These are phyloP conservation scores for Oreochromis grahami DNA, from an alignment of 2,797 vertebrate genomes.

Conservation along the genomic window DNA sequence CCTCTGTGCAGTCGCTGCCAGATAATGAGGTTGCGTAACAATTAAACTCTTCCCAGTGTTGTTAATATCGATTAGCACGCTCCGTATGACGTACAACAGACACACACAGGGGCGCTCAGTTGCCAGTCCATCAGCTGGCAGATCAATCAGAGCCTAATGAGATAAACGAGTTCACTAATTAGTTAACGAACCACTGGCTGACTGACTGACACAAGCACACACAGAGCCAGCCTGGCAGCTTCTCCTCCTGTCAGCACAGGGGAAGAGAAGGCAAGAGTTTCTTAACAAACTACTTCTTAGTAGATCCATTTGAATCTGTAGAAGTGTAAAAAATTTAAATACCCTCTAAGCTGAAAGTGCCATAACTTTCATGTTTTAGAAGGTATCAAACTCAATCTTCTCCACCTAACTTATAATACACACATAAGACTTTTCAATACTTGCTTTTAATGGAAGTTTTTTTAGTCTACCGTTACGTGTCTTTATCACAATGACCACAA, in stretches of 20 bases:
- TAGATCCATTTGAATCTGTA: not conserved
- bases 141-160: slow-evolving; percentile 66
- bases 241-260: not conserved
- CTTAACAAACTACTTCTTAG: not conserved
- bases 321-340: not conserved
- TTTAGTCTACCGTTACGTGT: not conserved
- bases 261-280: not conserved
- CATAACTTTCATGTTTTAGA: not conserved
- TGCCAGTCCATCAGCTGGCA: slow-evolving; percentile 54
- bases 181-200: slow-evolving; percentile 54
- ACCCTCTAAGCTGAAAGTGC: not conserved
- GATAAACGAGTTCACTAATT: slow-evolving; percentile 67
- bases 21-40: slow-evolving; percentile 58
- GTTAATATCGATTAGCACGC: slow-evolving; percentile 53
- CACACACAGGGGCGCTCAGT: slow-evolving; percentile 5
- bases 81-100: slow-evolving; percentile 30
- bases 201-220: slow-evolving; percentile 22
- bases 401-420: not conserved
- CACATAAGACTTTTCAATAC: not conserved
- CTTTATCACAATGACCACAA: not conserved
- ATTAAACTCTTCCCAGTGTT: slow-evolving; percentile 57
- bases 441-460: not conserved
- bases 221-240: slow-evolving; percentile 8
- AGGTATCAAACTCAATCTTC: not conserved
- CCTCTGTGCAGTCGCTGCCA: not conserved